phyloP scores from a whole-genome alignment of 1,140 invertebrate species.

The Diorhabda elongata region DNA sequence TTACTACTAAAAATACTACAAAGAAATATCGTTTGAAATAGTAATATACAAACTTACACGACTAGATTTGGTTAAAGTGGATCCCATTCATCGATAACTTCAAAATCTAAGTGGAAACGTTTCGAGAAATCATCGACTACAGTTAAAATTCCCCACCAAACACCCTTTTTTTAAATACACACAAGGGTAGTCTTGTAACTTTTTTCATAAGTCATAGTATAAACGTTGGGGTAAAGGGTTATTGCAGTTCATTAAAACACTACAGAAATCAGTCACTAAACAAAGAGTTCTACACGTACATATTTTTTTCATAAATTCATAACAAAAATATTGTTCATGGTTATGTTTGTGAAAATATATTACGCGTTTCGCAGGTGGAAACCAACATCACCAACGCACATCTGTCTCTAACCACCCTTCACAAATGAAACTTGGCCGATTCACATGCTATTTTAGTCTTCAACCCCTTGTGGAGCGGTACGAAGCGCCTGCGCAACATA shows the following conservation, averaged over 20 bases:
- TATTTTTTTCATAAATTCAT: too few relatives aligned
- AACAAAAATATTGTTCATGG: background rate
- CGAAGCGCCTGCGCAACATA: background rate
- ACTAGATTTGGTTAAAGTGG: constrained; percentile 46
- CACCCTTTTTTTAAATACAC: background rate
- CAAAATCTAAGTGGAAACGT: background rate
- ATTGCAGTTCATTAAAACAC: constrained; percentile 12
- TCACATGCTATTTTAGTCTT: constrained; percentile 10
- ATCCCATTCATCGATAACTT: constrained; percentile 45
- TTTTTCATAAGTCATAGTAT: constrained; percentile 20
- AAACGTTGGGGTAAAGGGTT: constrained; percentile 6
- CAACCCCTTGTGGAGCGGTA: constrained; percentile 4
- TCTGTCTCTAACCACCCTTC: constrained; percentile 12
- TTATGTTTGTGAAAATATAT: background rate
- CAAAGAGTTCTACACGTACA: too few relatives aligned
- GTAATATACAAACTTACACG: constrained; percentile 34
- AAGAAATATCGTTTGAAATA: background rate
- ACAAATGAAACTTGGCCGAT: constrained; percentile 8
- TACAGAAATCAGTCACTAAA: too few relatives aligned
- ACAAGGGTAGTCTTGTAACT: constrained; percentile 8
- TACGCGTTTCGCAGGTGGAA: background rate
- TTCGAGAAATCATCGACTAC: background rate
- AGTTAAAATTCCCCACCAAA: background rate
- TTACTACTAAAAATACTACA: too few relatives aligned
- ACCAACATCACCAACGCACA: background rate